These are phyloP conservation scores for Camponotus fellah DNA, from an alignment of 2,888 invertebrate species.

Conservation along the genomic window DNA sequence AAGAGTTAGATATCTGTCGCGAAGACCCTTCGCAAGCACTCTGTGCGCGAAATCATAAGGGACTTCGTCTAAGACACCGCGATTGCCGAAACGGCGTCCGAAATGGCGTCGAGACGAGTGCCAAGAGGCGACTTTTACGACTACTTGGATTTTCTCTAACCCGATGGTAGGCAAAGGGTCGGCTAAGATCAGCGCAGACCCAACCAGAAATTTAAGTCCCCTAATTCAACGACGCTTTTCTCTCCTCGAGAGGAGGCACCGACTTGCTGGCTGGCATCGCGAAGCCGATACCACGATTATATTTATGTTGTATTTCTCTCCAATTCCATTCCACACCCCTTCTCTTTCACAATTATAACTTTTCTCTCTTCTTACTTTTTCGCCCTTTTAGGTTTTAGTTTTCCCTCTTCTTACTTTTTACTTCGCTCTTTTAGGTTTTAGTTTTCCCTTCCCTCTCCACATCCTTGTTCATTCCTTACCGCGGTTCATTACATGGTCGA, in stretches of 20 bases:
- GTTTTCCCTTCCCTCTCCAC: constrained; percentile 19
- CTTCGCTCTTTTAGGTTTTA: too few species aligned
- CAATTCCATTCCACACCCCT: not conserved
- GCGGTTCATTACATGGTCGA: constrained; percentile 57
- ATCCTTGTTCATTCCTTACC: not conserved
- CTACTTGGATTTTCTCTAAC: constrained; percentile 29
- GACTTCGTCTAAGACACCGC: not conserved
- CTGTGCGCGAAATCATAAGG: constrained; percentile 9
- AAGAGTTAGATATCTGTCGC: not conserved
- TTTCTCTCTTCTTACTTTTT: constrained; percentile 30
- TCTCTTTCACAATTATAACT: constrained; percentile 44
- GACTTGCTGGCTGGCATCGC: constrained; percentile 39
- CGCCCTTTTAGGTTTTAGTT: constrained; percentile 32
- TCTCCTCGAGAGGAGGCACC: not conserved
- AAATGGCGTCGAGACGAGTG: constrained; percentile 60
- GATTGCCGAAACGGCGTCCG: constrained; percentile 26
- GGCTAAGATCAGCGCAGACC: constrained; percentile 18
- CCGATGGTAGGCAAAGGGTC: constrained; percentile 24
- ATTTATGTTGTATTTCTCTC: constrained; percentile 66
- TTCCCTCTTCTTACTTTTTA: constrained; percentile 26
- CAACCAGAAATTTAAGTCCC: constrained; percentile 48
- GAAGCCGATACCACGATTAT: constrained; percentile 59
- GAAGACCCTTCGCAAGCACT: not conserved
- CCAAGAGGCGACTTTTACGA: constrained; percentile 61
- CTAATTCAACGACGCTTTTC: constrained; percentile 61